phyloP scores from a whole-genome alignment of 92 coral and sea anemone genomes.

The Paramuricea clavata region DNA sequence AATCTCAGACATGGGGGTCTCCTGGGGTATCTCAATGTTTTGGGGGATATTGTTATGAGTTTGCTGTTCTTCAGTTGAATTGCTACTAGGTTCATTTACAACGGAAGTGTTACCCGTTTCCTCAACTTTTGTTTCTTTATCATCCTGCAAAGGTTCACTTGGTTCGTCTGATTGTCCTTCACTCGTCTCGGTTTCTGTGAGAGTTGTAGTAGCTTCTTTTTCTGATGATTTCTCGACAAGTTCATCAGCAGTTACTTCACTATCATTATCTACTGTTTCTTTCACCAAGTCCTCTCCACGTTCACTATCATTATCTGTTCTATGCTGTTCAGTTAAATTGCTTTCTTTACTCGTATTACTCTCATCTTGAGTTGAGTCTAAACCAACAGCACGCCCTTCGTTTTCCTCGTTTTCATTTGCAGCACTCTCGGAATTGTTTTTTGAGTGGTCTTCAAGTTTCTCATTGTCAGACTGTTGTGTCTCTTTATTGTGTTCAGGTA shows the following conservation, averaged over 20 bases:
- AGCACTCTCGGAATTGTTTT: conserved; percentile 74
- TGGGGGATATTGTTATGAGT: not conserved
- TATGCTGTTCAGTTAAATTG: not conserved
- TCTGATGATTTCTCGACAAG: conserved; percentile 28
- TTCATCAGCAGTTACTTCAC: conserved; percentile 27
- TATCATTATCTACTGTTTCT: conserved; percentile 50
- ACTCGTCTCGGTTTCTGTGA: not conserved
- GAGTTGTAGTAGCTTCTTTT: conserved; percentile 21
- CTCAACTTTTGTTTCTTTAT: not conserved
- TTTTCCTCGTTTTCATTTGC: conserved; percentile 13
- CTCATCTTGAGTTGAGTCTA: not conserved
- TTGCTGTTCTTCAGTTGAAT: not conserved
- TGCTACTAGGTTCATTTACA: not conserved
- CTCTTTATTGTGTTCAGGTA: not conserved
- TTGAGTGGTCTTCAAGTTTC: not conserved
- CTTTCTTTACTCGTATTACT: not conserved
- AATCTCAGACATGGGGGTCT: not conserved
- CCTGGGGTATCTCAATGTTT: not conserved
- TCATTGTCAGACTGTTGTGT: not conserved
- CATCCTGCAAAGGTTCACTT: conserved; percentile 7
- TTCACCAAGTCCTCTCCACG: not conserved
- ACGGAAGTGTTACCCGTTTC: not conserved
- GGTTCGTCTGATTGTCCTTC: not conserved
- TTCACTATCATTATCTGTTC: not conserved
- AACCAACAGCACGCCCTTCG: not conserved